Percentiles rank a stretch among this genome's conserved stretches.
These are phyloP conservation scores for Lasioglossum malachurum DNA, from an alignment of 2,888 invertebrate species.

Conservation along the genomic window DNA sequence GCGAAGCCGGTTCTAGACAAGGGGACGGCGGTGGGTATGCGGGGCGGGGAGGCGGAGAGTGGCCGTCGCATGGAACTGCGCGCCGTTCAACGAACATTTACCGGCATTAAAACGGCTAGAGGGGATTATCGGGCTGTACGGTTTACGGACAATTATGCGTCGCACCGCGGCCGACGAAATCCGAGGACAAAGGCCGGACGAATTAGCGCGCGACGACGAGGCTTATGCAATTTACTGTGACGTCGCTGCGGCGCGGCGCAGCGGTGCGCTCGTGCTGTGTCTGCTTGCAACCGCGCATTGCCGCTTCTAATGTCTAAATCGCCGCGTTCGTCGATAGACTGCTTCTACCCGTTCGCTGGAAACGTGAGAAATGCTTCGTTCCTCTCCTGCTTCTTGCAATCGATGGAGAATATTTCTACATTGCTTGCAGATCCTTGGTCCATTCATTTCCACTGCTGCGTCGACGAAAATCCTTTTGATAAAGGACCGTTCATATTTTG, in stretches of 20 bases:
- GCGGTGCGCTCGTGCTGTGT: background rate
- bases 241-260: background rate
- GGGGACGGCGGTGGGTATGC: background rate
- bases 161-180: conserved; percentile 22
- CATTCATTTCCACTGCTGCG: background rate
- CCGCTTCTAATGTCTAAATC: background rate
- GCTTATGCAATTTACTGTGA: conserved; percentile 30
- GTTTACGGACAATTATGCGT: conserved; percentile 45
- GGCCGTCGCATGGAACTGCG: conserved; percentile 19
- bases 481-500: background rate
- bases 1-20: background rate
- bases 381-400: background rate
- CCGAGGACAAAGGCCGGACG: conserved; percentile 35
- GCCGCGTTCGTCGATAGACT: background rate
- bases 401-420: background rate
- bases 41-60: background rate
- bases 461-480: background rate
- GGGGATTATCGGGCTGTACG: conserved; percentile 38
- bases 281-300: background rate
- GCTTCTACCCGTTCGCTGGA: background rate
- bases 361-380: background rate
- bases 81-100: conserved; percentile 47
- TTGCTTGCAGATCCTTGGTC: background rate
- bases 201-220: conserved; percentile 17
- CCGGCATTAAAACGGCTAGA: conserved; percentile 35